phyloP scores from a whole-genome alignment of 2,888 invertebrate genomes.

The Drosophila mercatorum region DNA sequence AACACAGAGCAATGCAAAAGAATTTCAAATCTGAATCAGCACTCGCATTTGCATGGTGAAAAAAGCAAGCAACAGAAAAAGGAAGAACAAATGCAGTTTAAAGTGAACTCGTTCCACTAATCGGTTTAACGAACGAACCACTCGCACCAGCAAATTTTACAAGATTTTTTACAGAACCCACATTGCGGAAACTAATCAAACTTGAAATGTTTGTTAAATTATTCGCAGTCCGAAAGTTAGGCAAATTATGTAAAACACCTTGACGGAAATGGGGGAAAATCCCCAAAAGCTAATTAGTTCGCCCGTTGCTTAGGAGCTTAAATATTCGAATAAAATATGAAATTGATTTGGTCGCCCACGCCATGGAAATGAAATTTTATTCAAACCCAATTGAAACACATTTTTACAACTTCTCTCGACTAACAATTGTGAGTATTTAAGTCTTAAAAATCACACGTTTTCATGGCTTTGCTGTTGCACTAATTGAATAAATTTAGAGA shows the following conservation, averaged over 20 bases:
- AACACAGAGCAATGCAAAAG: conserved; percentile 26
- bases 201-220: conserved; percentile 19
- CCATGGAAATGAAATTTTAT: not conserved
- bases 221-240: conserved; percentile 24
- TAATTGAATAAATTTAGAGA: conserved; percentile 42
- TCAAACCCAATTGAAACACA: too few relatives aligned
- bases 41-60: conserved; percentile 47
- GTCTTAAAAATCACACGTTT: not conserved
- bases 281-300: conserved; percentile 25
- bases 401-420: not conserved
- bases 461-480: not conserved
- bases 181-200: conserved; percentile 28
- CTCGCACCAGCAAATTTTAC: conserved; percentile 24
- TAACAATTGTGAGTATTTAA: not conserved
- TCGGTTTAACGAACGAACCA: conserved; percentile 17
- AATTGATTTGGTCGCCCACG: conserved; percentile 1
- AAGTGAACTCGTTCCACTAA: conserved; percentile 51
- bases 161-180: conserved; percentile 30
- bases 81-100: conserved; percentile 15
- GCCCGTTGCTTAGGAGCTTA: conserved; percentile 6
- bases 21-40: conserved; percentile 33
- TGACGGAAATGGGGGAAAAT: conserved; percentile 1
- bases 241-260: conserved; percentile 34
- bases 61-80: not conserved
- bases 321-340: conserved; percentile 12